Evolutionary conservation across 2,113 vertebrate genomes (phyloP), one percentile per base, ranked within the genome.

Genomic region (Etia nguti): DNA sequence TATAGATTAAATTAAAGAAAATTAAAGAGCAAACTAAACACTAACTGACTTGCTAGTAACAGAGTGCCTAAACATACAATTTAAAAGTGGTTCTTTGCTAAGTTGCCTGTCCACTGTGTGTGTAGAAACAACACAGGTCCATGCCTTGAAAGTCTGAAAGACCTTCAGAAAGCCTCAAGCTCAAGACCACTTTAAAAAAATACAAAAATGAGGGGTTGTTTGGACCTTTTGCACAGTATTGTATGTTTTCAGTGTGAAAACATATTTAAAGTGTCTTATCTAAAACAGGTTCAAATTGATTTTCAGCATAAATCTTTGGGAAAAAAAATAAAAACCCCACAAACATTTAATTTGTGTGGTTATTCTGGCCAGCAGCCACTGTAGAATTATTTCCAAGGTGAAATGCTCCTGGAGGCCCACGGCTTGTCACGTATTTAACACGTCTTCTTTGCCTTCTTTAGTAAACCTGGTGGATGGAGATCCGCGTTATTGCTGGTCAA

Each of bases 401-500:
- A 84, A 88, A 86, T 57, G 29, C 29, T 83, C 81, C 80, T 54
- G 65, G 70, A 31, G 56, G 48, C 88, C 80, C 31, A 82, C 77
- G 73, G 48, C 62, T 82, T 93, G 79, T 92, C 86, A 86, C 48
- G 18, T 79, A 60, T 85, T 90, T 88, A 92, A 79, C 87, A 48
- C 70, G 81, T 88, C 83, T 79, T 65, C 62, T 80, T 90, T 73
- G 83, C 80, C 68, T 56, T 55, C 46, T 83, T 86, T 80, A 88
- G 88, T 91, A 82, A 92, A 83, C 57, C 60, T 34, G 79, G 73
- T 84, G 87, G 81, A 93, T 93, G 81, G 60, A 88, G 85, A 93
- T 92, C 83, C 90, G 90, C 85, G 77, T 87, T 89, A 89, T 86
- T 90, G 89, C 92, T 86, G 86, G 81, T 90, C 87, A 86, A 92